Base-by-base conservation (phyloP, 35 echinoderm and acorn worm species). In the Chiridota heheva region DNA sequence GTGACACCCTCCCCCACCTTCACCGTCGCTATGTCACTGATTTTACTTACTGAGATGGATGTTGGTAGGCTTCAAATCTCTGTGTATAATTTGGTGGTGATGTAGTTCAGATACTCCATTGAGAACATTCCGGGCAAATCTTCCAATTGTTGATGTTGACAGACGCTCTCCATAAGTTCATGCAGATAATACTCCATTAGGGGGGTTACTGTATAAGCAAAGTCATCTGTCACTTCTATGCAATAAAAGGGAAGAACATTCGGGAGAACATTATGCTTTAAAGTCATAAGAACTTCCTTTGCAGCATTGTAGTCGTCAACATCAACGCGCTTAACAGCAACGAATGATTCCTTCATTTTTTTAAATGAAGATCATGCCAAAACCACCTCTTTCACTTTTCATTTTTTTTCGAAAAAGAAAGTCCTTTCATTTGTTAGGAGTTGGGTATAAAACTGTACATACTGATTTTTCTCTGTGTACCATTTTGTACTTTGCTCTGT, bases 11-110 rank as follows among this genome's bases (percentile, higher is more conserved):
- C n/a, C n/a, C n/a, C n/a, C n/a, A n/a, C n/a, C n/a, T n/a, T n/a
- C n/a, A n/a, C n/a, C n/a, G n/a, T n/a, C n/a, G n/a, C n/a, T n/a
- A n/a, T n/a, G n/a, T n/a, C n/a, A n/a, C n/a, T n/a, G n/a, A n/a
- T n/a, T n/a, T 28, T 75, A 75, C 71, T 75, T 51, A 51, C 44
- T 56, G 12, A 75, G n/a, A 7, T 51, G 71, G n/a, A 75, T 75
- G 47, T 75, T 75, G 42, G 43, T 75, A 30, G 71, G 71, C n/a
- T 75, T 75, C 42, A 75, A 37, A 49, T 75, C 71, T 37, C 71
- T 75, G 47, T 75, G 71, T 51, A 75, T 75, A 12, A 75, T 72
- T 51, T 17, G 47, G 29, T 27, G 5, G 1, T 75, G 5, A 49
- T 75, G 71, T 27, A 75, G 22, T 49, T 75, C 43, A 55, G 8